phyloP scores from a whole-genome alignment of 2,797 vertebrate species.

The Onychomys torridus region DNA sequence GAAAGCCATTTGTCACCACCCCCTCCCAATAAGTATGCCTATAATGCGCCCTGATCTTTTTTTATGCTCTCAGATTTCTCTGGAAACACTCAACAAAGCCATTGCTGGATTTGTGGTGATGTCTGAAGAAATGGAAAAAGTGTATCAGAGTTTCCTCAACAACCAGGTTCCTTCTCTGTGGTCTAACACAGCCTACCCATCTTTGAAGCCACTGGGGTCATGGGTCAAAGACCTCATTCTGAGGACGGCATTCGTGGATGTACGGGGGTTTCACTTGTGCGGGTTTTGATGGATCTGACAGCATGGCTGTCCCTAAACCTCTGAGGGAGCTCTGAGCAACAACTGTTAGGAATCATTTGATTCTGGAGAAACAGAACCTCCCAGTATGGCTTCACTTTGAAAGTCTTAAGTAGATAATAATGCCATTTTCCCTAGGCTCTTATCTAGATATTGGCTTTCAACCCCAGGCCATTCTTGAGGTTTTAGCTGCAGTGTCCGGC shows the following conservation, averaged over 20 bases:
- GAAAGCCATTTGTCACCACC: background rate
- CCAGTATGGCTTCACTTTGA: background rate
- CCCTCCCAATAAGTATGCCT: background rate
- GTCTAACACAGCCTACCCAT: slow-evolving; percentile 88
- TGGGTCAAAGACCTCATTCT: slow-evolving; percentile 91
- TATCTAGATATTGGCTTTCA: background rate
- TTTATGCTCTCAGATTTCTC: slow-evolving; percentile 85
- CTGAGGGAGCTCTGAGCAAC: background rate
- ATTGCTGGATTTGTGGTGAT: slow-evolving; percentile 91
- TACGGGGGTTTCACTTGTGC: slow-evolving; percentile 77
- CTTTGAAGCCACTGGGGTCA: slow-evolving; percentile 90
- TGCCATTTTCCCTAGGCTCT: background rate
- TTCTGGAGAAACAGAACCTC: slow-evolving; percentile 49
- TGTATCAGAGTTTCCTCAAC: slow-evolving; percentile 91
- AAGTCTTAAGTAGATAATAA: background rate
- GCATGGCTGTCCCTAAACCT: background rate
- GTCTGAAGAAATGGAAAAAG: slow-evolving; percentile 92
- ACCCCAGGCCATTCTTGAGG: background rate
- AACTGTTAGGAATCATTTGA: background rate
- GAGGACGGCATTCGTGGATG: slow-evolving; percentile 90
- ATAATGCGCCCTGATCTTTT: background rate
- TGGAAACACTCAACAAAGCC: slow-evolving; percentile 89
- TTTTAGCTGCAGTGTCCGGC: background rate
- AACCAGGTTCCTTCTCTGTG: slow-evolving; percentile 90
- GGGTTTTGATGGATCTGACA: background rate